These are phyloP conservation scores for Ormyrus labotus DNA, from an alignment of 2,888 invertebrate species.

Conservation along the genomic window DNA sequence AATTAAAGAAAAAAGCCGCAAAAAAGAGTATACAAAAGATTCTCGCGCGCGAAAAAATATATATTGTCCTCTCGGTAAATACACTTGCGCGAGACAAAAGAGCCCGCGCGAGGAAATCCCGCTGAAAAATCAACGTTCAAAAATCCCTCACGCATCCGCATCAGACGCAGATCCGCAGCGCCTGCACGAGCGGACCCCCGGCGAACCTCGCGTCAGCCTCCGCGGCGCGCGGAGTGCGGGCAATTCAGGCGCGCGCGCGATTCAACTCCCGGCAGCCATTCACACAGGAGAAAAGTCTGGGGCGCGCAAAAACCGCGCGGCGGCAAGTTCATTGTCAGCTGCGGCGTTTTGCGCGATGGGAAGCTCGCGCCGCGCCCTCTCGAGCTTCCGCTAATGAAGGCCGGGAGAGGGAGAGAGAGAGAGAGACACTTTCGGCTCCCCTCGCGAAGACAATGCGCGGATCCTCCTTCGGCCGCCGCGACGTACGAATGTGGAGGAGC, in stretches of 20 bases:
- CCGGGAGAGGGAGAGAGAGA: slow-evolving; percentile 5
- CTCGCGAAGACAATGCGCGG: neutral
- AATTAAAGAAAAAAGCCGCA: no score
- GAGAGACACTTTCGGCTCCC: neutral
- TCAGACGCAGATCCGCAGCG: no score
- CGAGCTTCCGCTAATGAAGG: slow-evolving; percentile 39
- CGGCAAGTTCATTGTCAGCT: slow-evolving; percentile 21
- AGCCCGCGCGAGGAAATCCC: no score
- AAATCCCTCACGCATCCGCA: no score
- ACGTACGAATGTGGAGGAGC: slow-evolving; percentile 4
- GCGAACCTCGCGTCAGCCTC: no score
- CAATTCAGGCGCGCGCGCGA: neutral
- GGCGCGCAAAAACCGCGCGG: neutral
- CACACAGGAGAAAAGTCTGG: slow-evolving; percentile 8
- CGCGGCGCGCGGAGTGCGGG: no score
- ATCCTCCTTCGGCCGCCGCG: neutral
- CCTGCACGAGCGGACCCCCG: no score
- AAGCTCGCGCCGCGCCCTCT: slow-evolving; percentile 33
- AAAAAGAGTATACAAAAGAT: no score
- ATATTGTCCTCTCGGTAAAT: no score
- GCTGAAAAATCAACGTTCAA: no score
- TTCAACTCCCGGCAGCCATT: slow-evolving; percentile 1
- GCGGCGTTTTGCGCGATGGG: slow-evolving; percentile 29
- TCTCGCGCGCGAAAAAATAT: no score
- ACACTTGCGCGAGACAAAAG: no score